Conservation (phyloP, 2,888 invertebrate species). For the Ptychoptera contaminata region DNA sequence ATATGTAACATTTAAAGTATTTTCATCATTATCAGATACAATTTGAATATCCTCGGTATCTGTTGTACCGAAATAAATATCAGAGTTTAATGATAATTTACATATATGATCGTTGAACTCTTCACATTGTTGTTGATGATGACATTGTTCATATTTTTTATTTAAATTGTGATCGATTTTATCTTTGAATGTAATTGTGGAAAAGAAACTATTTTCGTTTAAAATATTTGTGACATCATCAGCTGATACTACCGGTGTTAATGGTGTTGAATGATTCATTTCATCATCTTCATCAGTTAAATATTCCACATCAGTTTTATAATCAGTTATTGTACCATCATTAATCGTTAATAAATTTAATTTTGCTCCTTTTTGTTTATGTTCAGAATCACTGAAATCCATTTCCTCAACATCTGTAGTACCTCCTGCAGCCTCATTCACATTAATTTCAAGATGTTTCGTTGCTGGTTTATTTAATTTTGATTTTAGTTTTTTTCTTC, state of each 20-base stretch:
- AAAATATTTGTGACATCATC: slow-evolving; percentile 7
- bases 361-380: slow-evolving; percentile 9
- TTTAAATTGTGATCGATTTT: slow-evolving; percentile 2
- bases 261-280: slow-evolving; percentile 3
- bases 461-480: slow-evolving; percentile 13
- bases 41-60: slow-evolving; percentile 33
- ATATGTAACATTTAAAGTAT: slow-evolving; percentile 11
- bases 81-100: slow-evolving; percentile 1
- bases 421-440: slow-evolving; percentile 8
- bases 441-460: not conserved
- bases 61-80: slow-evolving; percentile 16
- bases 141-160: not conserved
- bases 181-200: slow-evolving; percentile 13
- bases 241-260: not conserved
- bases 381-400: slow-evolving; percentile 25
- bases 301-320: slow-evolving; percentile 31
- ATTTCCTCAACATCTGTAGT: slow-evolving; percentile 31
- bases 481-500: slow-evolving; percentile 24
- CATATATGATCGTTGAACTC: slow-evolving; percentile 4
- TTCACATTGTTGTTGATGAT: not conserved
- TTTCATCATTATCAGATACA: slow-evolving; percentile 33
- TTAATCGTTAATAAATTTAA: not conserved
- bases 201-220: slow-evolving; percentile 12
- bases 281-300: slow-evolving; percentile 26
- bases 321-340: not conserved